phyloP scores from a whole-genome alignment of 2,888 invertebrate genomes.

The Ormyrus pomaceus region DNA sequence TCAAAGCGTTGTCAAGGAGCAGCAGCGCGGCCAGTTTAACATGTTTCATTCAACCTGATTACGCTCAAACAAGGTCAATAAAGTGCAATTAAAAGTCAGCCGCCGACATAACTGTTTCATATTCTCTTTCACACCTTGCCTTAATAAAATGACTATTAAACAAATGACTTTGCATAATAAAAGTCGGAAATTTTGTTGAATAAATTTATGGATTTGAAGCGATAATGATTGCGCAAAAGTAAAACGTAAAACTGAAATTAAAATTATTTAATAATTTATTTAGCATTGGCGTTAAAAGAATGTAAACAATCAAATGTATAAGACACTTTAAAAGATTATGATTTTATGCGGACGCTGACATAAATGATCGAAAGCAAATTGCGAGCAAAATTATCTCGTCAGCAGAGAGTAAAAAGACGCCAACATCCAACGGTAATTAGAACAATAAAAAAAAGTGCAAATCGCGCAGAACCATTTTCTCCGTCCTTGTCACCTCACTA shows the following conservation, averaged over 20 bases:
- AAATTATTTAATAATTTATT: too few species aligned
- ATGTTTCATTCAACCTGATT: not conserved
- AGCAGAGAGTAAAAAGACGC: slow-evolving; percentile 1
- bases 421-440: slow-evolving; percentile 49
- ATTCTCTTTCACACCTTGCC: too few species aligned
- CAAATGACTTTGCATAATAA: too few species aligned
- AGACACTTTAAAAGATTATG: not conserved
- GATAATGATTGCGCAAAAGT: too few species aligned
- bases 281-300: not conserved
- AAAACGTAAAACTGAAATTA: too few species aligned
- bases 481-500: slow-evolving; percentile 30
- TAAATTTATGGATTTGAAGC: too few species aligned
- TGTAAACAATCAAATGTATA: not conserved
- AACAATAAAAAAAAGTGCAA: slow-evolving; percentile 33
- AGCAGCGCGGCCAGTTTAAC: too few species aligned
- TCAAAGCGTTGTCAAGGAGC: too few species aligned
- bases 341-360: not conserved
- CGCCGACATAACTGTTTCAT: too few species aligned
- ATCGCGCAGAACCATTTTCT: slow-evolving; percentile 32
- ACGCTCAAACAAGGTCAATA: not conserved
- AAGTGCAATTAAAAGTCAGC: not conserved
- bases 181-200: too few species aligned
- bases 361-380: not conserved
- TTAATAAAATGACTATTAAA: too few species aligned
- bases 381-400: slow-evolving; percentile 9